Conservation (phyloP, 2,888 invertebrate species). For the Diaphora mendica region DNA sequence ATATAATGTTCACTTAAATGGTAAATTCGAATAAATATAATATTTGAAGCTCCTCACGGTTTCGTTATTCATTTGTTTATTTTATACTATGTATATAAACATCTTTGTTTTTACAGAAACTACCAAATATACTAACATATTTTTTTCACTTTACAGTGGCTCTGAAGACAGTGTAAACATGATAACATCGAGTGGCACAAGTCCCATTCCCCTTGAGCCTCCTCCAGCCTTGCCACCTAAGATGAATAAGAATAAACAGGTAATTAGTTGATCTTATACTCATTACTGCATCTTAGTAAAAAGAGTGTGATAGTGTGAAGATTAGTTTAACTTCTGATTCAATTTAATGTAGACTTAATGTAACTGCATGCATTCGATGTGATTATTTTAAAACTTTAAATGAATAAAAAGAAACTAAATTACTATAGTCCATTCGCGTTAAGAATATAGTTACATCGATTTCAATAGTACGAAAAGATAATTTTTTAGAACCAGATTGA, state of each 20-base stretch:
- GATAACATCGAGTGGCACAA: slow-evolving; percentile 76
- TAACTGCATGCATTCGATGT: too few species aligned
- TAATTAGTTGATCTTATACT: slow-evolving; percentile 29
- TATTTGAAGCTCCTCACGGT: background rate
- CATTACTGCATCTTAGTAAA: background rate
- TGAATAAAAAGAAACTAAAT: too few species aligned
- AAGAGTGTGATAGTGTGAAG: background rate
- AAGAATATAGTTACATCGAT: too few species aligned
- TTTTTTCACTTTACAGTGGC: slow-evolving; percentile 62
- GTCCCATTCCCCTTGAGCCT: slow-evolving; percentile 82
- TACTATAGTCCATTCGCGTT: too few species aligned
- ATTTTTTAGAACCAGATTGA: background rate
- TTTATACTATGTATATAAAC: background rate
- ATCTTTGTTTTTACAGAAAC: background rate
- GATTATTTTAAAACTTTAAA: too few species aligned
- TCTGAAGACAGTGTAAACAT: slow-evolving; percentile 81
- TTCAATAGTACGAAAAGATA: background rate
- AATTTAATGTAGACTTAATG: too few species aligned
- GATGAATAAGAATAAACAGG: slow-evolving; percentile 80
- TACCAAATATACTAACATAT: background rate
- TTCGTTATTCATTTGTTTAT: too few species aligned
- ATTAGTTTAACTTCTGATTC: background rate
- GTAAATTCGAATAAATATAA: background rate
- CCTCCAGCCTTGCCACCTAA: slow-evolving; percentile 86
- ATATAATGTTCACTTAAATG: background rate